These are phyloP conservation scores for Lasioglossum zephyrum DNA, from an alignment of 2,888 invertebrate genomes.

Conservation along the genomic window DNA sequence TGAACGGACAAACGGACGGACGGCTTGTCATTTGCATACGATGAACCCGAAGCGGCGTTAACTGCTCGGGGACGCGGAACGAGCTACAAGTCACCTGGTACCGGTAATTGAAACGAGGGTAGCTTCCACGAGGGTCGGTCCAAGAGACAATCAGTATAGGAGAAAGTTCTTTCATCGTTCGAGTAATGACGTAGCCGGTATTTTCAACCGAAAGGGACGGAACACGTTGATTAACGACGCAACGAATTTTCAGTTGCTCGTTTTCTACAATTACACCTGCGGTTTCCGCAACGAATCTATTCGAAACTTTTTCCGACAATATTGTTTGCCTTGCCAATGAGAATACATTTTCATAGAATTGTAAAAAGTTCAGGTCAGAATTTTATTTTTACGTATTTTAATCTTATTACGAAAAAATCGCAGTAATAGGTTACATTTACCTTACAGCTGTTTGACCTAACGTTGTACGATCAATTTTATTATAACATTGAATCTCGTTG, in stretches of 20 bases:
- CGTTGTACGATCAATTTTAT: too few species aligned
- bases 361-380: too few species aligned
- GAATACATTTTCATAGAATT: too few species aligned
- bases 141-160: conserved; percentile 60
- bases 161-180: conserved; percentile 66
- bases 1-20: conserved; percentile 69
- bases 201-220: conserved; percentile 28
- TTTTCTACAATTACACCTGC: conserved; percentile 15
- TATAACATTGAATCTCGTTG: too few species aligned
- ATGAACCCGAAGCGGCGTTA: conserved; percentile 75
- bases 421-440: too few species aligned
- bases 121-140: conserved; percentile 68
- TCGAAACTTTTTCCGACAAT: not conserved
- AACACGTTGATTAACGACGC: conserved; percentile 48
- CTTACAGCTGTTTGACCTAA: too few species aligned
- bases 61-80: conserved; percentile 78
- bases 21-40: conserved; percentile 78
- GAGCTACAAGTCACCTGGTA: conserved; percentile 81
- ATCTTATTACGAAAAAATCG: too few species aligned
- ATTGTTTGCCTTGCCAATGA: too few species aligned
- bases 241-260: conserved; percentile 19
- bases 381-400: too few species aligned
- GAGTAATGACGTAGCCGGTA: conserved; percentile 48
- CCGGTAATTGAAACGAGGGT: conserved; percentile 81
- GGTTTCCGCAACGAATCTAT: not conserved